Conservation (phyloP, 2,888 invertebrate genomes). For the Sesia bembeciformis region DNA sequence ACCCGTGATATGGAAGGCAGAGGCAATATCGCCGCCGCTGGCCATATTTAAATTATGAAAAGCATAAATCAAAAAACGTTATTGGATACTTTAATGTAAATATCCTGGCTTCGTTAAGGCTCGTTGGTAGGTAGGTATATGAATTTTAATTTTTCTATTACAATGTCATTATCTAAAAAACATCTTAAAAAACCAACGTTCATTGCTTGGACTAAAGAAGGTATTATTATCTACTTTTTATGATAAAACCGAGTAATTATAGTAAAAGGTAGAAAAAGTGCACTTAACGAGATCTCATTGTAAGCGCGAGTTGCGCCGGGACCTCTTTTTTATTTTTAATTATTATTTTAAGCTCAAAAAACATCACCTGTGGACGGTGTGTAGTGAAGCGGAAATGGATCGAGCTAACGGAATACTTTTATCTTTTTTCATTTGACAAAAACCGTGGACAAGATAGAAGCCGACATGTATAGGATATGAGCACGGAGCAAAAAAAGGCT, state of each 20-base stretch:
- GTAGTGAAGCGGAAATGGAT: conserved; percentile 68
- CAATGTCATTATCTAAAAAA: conserved; percentile 25
- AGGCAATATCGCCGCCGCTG: conserved; percentile 41
- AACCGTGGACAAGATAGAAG: conserved; percentile 54
- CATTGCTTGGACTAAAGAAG: conserved; percentile 7
- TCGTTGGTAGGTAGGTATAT: conserved; percentile 9
- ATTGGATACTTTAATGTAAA: conserved; percentile 60
- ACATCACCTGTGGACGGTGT: conserved; percentile 63
- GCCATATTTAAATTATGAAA: conserved; percentile 67
- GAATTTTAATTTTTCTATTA: conserved; percentile 21
- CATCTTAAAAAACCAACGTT: conserved; percentile 4
- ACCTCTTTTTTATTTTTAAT: conserved; percentile 52
- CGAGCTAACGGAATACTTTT: conserved; percentile 61
- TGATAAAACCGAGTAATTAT: conserved; percentile 35
- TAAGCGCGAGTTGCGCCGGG: conserved; percentile 28
- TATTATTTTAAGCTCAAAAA: conserved; percentile 52
- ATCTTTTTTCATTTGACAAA: conserved; percentile 51
- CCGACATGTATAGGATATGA: conserved; percentile 60
- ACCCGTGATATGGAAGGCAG: conserved; percentile 14
- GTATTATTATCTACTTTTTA: conserved; percentile 12
- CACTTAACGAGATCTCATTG: conserved; percentile 58
- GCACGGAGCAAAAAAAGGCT: conserved; percentile 37
- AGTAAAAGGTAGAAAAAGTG: conserved; percentile 33
- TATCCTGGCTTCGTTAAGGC: conserved; percentile 39
- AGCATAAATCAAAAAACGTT: conserved; percentile 60